Percentiles rank a stretch among this genome's conserved stretches.
Evolutionary conservation across 2,797 vertebrate species (phyloP).

Genomic region (Luscinia megarhynchos): DNA sequence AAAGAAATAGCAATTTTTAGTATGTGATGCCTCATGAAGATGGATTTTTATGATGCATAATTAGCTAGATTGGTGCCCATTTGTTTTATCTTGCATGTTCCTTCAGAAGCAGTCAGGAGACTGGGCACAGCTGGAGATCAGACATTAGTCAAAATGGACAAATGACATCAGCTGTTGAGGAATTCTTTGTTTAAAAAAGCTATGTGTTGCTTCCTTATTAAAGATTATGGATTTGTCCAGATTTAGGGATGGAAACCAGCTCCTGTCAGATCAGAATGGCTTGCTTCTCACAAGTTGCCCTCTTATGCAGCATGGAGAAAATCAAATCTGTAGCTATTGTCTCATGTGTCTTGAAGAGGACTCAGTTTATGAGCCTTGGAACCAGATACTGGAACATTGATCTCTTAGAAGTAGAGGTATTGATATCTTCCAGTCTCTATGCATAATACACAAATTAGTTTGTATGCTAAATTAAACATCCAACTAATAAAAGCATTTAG

Average conservation of each 20-base stretch:
- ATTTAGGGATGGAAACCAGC: background rate
- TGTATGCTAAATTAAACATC: background rate
- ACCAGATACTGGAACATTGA: background rate
- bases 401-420: background rate
- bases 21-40: background rate
- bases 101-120: background rate
- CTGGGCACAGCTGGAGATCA: background rate
- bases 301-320: background rate
- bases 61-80: background rate
- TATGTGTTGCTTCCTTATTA: background rate
- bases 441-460: background rate
- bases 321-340: background rate
- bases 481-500: background rate
- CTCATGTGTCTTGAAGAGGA: background rate
- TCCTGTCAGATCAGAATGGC: background rate
- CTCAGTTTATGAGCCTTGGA: background rate
- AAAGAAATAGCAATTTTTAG: background rate
- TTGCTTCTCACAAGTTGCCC: background rate
- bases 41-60: background rate
- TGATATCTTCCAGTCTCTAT: background rate
- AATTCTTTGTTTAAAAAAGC: background rate
- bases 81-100: fast-evolving
- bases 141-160: background rate
- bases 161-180: background rate
- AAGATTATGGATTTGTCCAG: background rate